Percentiles rank a stretch among this genome's conserved stretches.
Conservation (phyloP, 2,113 vertebrate species). For the Thalassarche chlororhynchos region DNA sequence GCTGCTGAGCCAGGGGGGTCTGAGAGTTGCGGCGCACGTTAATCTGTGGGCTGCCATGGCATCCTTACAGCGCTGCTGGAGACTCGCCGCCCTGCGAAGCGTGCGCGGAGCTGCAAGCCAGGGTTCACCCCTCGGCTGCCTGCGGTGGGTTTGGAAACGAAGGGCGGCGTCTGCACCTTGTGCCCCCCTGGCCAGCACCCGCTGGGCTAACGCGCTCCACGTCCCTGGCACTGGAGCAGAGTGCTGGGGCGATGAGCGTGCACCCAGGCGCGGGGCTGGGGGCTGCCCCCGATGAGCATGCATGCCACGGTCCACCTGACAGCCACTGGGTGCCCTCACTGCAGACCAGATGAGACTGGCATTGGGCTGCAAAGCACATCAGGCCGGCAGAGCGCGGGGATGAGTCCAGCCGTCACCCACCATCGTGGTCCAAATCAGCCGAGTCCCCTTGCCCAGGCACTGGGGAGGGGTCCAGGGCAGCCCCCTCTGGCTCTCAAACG, state of each 20-base stretch:
- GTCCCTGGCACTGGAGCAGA: neutral
- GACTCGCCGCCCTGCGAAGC: neutral
- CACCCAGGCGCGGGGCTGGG: neutral
- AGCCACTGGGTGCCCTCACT: fast-evolving
- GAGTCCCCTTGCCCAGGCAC: fast-evolving
- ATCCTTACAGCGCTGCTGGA: fast-evolving
- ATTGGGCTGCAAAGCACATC: neutral
- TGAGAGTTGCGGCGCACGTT: neutral
- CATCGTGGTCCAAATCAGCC: fast-evolving
- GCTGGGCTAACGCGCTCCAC: fast-evolving
- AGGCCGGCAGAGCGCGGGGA: neutral
- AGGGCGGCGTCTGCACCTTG: neutral
- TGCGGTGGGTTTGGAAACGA: fast-evolving
- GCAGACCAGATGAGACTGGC: neutral
- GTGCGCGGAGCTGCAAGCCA: neutral
- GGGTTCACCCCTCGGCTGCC: neutral
- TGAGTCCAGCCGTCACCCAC: neutral
- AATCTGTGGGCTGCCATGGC: neutral
- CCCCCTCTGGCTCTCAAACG: fast-evolving
- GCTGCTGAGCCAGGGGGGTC: neutral
- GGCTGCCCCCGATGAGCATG: fast-evolving
- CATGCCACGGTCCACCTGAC: neutral
- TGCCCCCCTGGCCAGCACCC: fast-evolving
- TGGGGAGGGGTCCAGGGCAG: neutral
- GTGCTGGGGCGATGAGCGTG: no score